Percentiles rank a stretch among this genome's conserved stretches.
These are phyloP conservation scores for Linurgus olivaceus DNA, from an alignment of 2,797 vertebrate species.

Conservation along the genomic window DNA sequence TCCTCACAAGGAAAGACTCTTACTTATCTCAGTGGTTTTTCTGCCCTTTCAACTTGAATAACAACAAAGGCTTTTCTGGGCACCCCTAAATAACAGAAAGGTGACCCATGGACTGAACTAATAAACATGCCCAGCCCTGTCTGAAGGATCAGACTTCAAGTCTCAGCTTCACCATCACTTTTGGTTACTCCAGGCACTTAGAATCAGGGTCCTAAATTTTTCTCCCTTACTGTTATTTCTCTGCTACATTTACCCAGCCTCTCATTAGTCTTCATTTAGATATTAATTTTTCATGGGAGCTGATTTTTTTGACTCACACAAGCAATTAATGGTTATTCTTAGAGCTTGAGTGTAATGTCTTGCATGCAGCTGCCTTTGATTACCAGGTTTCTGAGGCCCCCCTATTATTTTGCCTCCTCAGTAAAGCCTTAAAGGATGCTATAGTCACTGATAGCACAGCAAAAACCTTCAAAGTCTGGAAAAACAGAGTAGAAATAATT, in stretches of 20 bases:
- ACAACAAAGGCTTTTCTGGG: background rate
- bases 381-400: conserved; percentile 58
- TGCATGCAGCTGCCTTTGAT: conserved; percentile 71
- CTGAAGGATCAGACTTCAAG: background rate
- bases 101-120: conserved; percentile 2
- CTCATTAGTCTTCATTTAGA: conserved; percentile 30
- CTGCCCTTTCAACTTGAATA: background rate
- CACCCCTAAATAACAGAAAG: background rate
- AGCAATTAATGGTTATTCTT: conserved; percentile 50
- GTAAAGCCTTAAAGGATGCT: conserved; percentile 39
- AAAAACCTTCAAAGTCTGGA: conserved; percentile 22
- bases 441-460: conserved; percentile 40
- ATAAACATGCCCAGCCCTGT: background rate
- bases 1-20: background rate
- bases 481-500: conserved; percentile 6
- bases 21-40: background rate
- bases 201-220: background rate
- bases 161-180: background rate
- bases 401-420: conserved; percentile 60
- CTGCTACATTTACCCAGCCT: background rate
- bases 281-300: conserved; percentile 16
- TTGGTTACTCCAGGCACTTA: background rate
- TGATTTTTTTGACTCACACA: conserved; percentile 30
- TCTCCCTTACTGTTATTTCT: background rate
- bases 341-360: conserved; percentile 19